Base-by-base conservation (phyloP, 2,888 invertebrate species). In the Anticlea derivata region DNA sequence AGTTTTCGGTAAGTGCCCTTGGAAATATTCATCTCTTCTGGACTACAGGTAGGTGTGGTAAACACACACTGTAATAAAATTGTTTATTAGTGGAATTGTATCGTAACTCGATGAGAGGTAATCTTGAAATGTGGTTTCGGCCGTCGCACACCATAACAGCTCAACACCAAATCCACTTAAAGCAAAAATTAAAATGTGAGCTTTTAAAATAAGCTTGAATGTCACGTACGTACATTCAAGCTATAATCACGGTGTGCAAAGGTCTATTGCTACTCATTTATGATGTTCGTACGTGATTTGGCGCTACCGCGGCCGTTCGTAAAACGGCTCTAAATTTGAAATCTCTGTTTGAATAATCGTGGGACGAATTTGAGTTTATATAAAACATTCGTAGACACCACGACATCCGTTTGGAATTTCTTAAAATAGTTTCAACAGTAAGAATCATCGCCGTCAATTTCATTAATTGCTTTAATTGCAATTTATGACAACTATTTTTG, bases 191-290 rank as follows among this genome's bases (percentile, higher is more conserved):
- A n/a, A n/a, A n/a, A n/a, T n/a, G n/a, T n/a, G n/a, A n/a, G n/a
- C n/a, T n/a, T n/a, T n/a, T n/a, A n/a, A n/a, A n/a, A n/a, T n/a
- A n/a, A n/a, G n/a, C n/a, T n/a, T n/a, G n/a, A n/a, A n/a, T n/a
- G n/a, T n/a, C n/a, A n/a, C n/a, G n/a, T n/a, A n/a, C n/a, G n/a
- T n/a, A n/a, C n/a, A n/a, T n/a, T n/a, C n/a, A n/a, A n/a, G n/a
- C n/a, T n/a, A n/a, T n/a, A n/a, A n/a, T n/a, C n/a, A n/a, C n/a
- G n/a, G n/a, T n/a, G n/a, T n/a, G n/a, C n/a, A n/a, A n/a, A n/a
- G n/a, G n/a, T n/a, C n/a, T n/a, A n/a, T n/a, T n/a, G n/a, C n/a
- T 75, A 82, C 86, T 80, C 70, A 76, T 83, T 86, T 84, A 80
- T 75, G 66, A n/a, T 71, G 68, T 58, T 55, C 65, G 79, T 74